phyloP scores from a whole-genome alignment of 2,113 vertebrate species.

The Camelus bactrianus region DNA sequence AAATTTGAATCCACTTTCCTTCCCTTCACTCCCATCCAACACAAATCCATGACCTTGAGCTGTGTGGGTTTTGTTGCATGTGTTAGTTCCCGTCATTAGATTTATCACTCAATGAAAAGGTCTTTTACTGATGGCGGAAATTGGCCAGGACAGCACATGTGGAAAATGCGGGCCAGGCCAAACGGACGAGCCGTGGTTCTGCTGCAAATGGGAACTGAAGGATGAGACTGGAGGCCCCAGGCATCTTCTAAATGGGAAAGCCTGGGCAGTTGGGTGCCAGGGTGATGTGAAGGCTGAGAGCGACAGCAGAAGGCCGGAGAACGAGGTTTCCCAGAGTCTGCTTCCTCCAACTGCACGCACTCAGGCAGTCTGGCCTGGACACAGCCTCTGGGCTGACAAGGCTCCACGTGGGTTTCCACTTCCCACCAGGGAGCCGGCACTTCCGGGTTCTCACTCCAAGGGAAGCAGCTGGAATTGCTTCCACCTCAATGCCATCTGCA shows the following conservation, averaged over 20 bases:
- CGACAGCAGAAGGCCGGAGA: neutral
- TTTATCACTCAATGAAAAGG: constrained; percentile 67
- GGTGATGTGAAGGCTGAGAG: neutral
- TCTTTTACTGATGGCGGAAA: constrained; percentile 48
- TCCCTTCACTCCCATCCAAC: neutral
- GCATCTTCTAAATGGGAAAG: neutral
- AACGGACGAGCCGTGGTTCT: neutral
- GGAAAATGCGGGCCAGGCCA: constrained; percentile 19
- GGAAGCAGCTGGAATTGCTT: constrained; percentile 22
- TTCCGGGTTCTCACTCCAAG: neutral
- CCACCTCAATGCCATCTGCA: neutral
- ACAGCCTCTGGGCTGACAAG: neutral
- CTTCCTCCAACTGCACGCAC: neutral
- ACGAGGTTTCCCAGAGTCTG: neutral
- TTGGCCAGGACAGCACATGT: constrained; percentile 33
- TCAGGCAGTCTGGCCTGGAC: neutral
- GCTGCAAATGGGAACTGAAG: neutral
- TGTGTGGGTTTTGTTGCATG: neutral
- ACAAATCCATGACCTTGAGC: constrained; percentile 38
- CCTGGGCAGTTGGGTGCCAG: neutral
- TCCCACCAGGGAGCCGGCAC: neutral
- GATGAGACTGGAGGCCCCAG: neutral
- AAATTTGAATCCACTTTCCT: neutral
- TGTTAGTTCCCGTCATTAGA: constrained; percentile 36
- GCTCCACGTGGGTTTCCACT: neutral